phyloP scores from a whole-genome alignment of 1,140 invertebrate species.

The Globodera rostochiensis region DNA sequence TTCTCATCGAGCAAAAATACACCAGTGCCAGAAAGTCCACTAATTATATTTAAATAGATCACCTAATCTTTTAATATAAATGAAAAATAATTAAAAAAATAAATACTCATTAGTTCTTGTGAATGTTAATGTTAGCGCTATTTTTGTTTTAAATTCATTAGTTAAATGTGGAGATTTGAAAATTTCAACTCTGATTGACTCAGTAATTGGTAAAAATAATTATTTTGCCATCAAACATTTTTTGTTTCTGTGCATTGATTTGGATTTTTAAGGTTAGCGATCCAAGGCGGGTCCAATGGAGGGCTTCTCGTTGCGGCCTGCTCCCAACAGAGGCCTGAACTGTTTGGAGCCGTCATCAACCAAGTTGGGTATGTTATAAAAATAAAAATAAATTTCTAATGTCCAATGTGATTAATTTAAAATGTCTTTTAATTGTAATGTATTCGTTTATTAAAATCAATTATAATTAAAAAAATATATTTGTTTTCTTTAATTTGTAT shows the following conservation, averaged over 20 bases:
- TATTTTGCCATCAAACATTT: neutral
- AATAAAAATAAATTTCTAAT: neutral
- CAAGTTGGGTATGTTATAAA: constrained; percentile 78
- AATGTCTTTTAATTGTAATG: neutral
- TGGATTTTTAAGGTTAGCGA: constrained; percentile 70
- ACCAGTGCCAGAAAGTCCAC: constrained; percentile 73
- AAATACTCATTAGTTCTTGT: neutral
- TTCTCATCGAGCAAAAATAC: constrained; percentile 81
- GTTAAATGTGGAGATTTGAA: no score
- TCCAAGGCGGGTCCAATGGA: constrained; percentile 93
- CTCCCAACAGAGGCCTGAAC: constrained; percentile 88
- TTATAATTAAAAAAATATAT: neutral
- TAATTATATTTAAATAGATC: neutral
- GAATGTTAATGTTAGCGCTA: neutral
- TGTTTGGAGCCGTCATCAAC: constrained; percentile 86
- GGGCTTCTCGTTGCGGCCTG: constrained; percentile 87
- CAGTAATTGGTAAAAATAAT: no score
- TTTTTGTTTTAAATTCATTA: no score
- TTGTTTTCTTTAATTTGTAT: neutral
- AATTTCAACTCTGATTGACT: no score
- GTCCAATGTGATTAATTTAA: neutral
- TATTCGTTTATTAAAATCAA: neutral
- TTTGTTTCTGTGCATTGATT: neutral
- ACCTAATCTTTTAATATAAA: no score
- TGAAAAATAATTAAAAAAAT: neutral